Base-by-base conservation (phyloP, 1,140 invertebrate species). In the Aricia agestis region DNA sequence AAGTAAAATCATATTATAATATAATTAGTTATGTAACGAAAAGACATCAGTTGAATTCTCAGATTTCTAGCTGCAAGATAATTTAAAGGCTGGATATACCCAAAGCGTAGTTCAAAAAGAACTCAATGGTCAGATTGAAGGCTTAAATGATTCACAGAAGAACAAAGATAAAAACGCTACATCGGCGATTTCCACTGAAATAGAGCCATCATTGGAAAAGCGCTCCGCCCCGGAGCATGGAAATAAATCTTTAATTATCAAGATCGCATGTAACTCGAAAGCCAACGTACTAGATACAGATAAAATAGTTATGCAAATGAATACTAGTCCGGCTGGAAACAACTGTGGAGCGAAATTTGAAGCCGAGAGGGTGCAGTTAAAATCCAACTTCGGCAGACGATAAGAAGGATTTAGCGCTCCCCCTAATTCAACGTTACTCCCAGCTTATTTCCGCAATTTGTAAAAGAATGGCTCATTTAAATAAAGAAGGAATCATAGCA, bases 301-400 rank as follows among this genome's bases (percentile, higher is more conserved):
- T 80, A 79, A 78, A 84, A 84, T 84, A 83, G 80, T 86, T 86
- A 86, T 86, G 84, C 76, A 83, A 86, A 86, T 84, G 72, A 68
- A 76, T 72, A 72, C 78, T 72, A 77, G 71, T 74, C 69, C 58
- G 77, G 78, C 70, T 72, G 72, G 73, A 75, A 72, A 74, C 59
- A 72, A 74, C 74, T 74, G 72, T 76, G 78, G 70, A 77, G 77
- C 70, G 71, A 82, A 78, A 80, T 78, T 78, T 76, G 72, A 74
- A 77, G 17, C 74, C 73, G 67, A 59, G 68, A 70, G 74, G 77
- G 79, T 82, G 82, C 80, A 71, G 81, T 74, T 83, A 76, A 73
- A 78, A 75, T 72, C 72, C 63, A 67, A 71, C 66, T 71, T 71
- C 36, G 61, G 69, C 59, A 63, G 59, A 59, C 13, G 7, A 63